Evolutionary conservation across 2,797 vertebrate genomes (phyloP), one percentile per base, ranked within the genome.

Genomic region (Adrianichthys oophorus): DNA sequence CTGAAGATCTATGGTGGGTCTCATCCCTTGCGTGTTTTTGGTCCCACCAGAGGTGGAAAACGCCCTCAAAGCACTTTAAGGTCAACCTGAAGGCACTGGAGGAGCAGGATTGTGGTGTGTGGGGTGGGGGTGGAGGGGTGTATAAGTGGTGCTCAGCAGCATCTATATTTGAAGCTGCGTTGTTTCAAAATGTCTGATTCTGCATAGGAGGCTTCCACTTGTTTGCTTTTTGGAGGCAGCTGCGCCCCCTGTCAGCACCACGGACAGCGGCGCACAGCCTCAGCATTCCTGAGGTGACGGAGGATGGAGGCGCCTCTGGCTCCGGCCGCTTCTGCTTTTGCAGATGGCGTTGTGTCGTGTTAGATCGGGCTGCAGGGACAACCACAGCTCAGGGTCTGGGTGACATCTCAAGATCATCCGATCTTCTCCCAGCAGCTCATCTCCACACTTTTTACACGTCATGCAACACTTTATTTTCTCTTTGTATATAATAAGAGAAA

Each of bases 161-260:
- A 45, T 45, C 13, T 29, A 56, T 4, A 29, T 10, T 15, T 43
- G n/a, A 15, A 12, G 43, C 4, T 15, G 23, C 13, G 19, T 47
- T 21, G 19, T 15, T 15, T 21, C 17, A 21, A n/a, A 19, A 13
- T 17, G 44, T 47, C 8, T 5, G 15, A 21, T 17, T 41, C 12
- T 10, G 6, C 4, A 44, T 56, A 42, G 5, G 21, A 8, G 46
- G 46, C 48, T 42, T 43, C 26, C 48, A 8, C 23, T 18, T 67
- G 32, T 69, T 59, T 62, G 48, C 19, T 63, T 48, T 62, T 52
- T 52, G 14, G 41, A 54, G 21, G 48, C 66, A 70, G 61, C 62
- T 70, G 59, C 48, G 5, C 19, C 53, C 32, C 41, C 8, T 7
- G 66, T 63, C 4, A 79, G 79, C 60, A 67, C 65, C 77, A 43